These are phyloP conservation scores for Napeogenes sylphis DNA, from an alignment of 2,888 invertebrate species.

Conservation along the genomic window DNA sequence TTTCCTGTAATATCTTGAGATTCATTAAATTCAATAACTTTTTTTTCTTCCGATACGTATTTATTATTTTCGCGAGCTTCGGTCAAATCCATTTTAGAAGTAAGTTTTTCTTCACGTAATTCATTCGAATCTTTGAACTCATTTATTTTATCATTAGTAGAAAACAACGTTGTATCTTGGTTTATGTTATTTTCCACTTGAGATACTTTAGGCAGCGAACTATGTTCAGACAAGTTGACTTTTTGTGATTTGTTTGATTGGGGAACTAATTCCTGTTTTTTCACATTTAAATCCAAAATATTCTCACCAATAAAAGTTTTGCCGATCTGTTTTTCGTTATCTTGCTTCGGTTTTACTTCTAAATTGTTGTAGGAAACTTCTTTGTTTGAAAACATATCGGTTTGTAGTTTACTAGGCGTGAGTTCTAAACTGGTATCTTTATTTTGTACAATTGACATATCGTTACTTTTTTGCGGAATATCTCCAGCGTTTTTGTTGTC, in stretches of 20 bases:
- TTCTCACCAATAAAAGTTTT: no score
- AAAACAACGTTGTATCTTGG: no score
- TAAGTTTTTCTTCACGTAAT: not conserved
- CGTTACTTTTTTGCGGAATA: not conserved
- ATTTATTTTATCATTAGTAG: no score
- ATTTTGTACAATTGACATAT: not conserved
- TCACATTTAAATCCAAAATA: no score
- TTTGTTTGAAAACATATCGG: slow-evolving; percentile 5
- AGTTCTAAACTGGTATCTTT: no score
- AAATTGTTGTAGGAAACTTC: not conserved
- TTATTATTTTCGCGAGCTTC: not conserved
- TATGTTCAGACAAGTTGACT: no score
- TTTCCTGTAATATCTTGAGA: not conserved
- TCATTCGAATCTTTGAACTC: no score
- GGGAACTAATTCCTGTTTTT: no score
- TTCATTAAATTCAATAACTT: not conserved
- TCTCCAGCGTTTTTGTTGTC: not conserved
- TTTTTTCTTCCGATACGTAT: slow-evolving; percentile 1
- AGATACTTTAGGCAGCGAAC: not conserved
- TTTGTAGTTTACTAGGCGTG: not conserved
- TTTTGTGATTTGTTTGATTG: no score
- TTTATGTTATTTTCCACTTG: no score
- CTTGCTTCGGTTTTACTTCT: no score
- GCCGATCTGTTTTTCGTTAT: no score
- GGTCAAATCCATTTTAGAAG: not conserved